Conservation (phyloP, 2,113 vertebrate species). For the Ptilonorhynchus violaceus region DNA sequence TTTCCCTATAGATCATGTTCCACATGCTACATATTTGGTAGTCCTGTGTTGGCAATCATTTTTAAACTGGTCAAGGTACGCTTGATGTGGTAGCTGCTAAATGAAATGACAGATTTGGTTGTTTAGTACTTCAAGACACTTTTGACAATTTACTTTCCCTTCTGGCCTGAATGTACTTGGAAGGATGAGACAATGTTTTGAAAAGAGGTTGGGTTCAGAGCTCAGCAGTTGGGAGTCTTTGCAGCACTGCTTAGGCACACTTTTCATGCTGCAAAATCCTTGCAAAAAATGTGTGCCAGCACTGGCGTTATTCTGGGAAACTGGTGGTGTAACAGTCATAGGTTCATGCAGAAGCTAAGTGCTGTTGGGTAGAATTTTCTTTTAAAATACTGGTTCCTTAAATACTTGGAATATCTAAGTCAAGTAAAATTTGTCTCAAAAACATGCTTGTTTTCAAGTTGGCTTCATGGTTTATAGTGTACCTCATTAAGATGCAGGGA, state of each 20-base stretch:
- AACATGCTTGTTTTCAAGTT: not conserved
- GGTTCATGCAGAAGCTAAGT: not conserved
- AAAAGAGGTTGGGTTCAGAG: constrained; percentile 19
- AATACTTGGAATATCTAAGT: not conserved
- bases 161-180: constrained; percentile 3
- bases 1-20: not conserved
- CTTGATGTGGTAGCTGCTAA: not conserved
- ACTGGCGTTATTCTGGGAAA: not conserved
- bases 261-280: not conserved
- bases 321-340: not conserved
- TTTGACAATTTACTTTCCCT: not conserved
- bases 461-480: not conserved
- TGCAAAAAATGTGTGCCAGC: not conserved
- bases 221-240: not conserved
- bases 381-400: not conserved
- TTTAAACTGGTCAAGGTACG: rapidly evolving
- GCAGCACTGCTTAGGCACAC: not conserved
- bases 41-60: not conserved
- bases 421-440: not conserved
- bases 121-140: not conserved
- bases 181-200: constrained; percentile 36
- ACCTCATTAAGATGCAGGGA: constrained; percentile 43
- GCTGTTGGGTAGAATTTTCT: not conserved
- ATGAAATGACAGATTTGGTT: not conserved
- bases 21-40: rapidly evolving